Evolutionary conservation across 2,797 vertebrate species (phyloP).

Genomic region (Thalassophryne amazonica): DNA sequence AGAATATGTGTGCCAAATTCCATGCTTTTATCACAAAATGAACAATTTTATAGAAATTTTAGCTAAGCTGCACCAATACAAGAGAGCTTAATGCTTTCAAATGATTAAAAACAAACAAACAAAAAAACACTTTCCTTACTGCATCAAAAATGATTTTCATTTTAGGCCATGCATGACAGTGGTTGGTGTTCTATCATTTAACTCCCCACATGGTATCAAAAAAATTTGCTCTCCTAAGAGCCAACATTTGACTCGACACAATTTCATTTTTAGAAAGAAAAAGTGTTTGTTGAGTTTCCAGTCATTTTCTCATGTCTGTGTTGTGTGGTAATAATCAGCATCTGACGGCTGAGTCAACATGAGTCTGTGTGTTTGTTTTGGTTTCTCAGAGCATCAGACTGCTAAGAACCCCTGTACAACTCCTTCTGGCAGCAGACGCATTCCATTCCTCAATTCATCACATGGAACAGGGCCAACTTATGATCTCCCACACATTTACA

Average conservation of each 20-base stretch:
- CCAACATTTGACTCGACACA: background rate
- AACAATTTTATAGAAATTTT: too few species aligned
- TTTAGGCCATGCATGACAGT: too few species aligned
- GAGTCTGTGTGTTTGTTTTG: conserved; percentile 7
- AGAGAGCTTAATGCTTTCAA: too few species aligned
- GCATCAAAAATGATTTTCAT: too few species aligned
- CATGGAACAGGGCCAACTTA: background rate
- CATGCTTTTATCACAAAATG: too few species aligned
- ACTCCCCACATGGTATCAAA: too few species aligned
- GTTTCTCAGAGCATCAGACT: conserved; percentile 14
- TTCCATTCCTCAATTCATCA: conserved; percentile 16
- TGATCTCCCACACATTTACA: background rate
- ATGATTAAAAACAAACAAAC: too few species aligned
- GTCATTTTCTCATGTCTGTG: background rate
- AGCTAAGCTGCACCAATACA: too few species aligned
- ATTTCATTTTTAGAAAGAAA: background rate
- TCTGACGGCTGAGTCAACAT: conserved; percentile 39
- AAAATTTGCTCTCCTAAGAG: background rate
- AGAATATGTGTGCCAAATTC: too few species aligned
- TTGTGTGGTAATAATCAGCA: conserved; percentile 19
- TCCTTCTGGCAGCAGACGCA: conserved; percentile 8
- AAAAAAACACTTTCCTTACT: too few species aligned
- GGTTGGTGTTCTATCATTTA: too few species aligned
- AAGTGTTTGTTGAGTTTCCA: background rate
- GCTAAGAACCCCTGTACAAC: conserved; percentile 1